Conservation (phyloP, 2,888 invertebrate genomes). For the Standfussiana lucernea region DNA sequence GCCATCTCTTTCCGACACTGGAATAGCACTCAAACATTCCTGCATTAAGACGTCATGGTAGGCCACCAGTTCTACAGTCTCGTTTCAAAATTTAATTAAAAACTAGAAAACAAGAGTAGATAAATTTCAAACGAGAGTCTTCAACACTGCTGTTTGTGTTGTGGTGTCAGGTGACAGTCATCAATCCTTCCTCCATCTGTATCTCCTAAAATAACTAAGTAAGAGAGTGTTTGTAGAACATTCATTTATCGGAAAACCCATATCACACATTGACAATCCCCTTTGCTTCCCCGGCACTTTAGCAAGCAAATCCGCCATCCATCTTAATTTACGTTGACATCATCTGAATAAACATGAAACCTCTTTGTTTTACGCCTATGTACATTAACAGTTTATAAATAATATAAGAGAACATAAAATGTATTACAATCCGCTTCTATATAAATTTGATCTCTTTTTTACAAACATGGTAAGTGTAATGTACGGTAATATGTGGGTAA, state of each 20-base stretch:
- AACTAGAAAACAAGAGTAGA: too few species aligned
- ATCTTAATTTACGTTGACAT: constrained; percentile 46
- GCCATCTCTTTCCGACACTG: too few species aligned
- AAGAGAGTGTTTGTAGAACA: constrained; percentile 21
- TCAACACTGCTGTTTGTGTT: too few species aligned
- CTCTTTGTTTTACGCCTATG: constrained; percentile 26
- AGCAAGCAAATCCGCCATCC: constrained; percentile 21
- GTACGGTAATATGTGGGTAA: too few species aligned
- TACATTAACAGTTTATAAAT: constrained; percentile 22
- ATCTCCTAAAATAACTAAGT: constrained; percentile 27
- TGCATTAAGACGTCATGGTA: too few species aligned
- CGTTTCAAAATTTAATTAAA: too few species aligned
- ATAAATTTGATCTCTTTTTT: neutral
- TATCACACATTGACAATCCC: constrained; percentile 32
- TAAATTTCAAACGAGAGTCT: too few species aligned
- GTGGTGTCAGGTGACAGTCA: neutral
- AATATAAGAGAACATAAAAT: neutral
- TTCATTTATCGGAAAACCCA: constrained; percentile 44
- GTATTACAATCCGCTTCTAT: neutral
- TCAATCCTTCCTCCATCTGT: neutral
- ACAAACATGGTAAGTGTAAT: neutral
- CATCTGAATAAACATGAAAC: constrained; percentile 34
- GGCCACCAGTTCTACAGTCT: neutral
- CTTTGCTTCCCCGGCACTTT: constrained; percentile 14
- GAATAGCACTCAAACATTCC: too few species aligned